These are phyloP conservation scores for Brassicogethes aeneus DNA, from an alignment of 2,888 invertebrate species.

Conservation along the genomic window DNA sequence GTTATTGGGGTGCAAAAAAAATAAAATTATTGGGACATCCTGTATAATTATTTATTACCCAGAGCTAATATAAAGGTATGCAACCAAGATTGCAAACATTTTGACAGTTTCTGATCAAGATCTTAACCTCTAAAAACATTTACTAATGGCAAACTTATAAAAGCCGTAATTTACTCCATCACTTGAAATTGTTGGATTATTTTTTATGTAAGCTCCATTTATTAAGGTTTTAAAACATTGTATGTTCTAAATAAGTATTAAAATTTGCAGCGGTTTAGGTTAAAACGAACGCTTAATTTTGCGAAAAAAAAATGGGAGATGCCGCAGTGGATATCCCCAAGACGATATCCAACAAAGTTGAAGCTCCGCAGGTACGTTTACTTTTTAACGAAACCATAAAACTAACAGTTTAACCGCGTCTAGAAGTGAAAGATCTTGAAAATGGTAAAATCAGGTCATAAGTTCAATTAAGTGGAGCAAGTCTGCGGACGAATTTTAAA, in stretches of 20 bases:
- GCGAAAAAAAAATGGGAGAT: neutral
- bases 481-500: constrained; percentile 17
- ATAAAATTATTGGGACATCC: too few relatives aligned
- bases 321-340: neutral
- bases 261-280: too few relatives aligned
- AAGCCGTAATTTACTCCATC: too few relatives aligned
- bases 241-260: too few relatives aligned
- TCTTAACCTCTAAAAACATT: neutral
- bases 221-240: too few relatives aligned
- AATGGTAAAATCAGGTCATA: constrained; percentile 30
- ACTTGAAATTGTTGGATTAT: too few relatives aligned
- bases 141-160: too few relatives aligned
- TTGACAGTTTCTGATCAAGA: neutral
- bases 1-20: too few relatives aligned
- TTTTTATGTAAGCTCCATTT: too few relatives aligned
- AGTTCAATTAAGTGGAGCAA: constrained; percentile 32
- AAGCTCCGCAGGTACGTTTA: neutral
- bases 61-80: too few relatives aligned
- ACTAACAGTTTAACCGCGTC: neutral
- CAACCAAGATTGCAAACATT: neutral
- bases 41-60: too few relatives aligned
- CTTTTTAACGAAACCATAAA: neutral
- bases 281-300: too few relatives aligned
- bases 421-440: constrained; percentile 21
- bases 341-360: neutral